A percentile compares a stretch with the other conserved stretches of the same genome.
phyloP scores from a whole-genome alignment of 35 echinoderm and acorn worm genomes.

The Hemicentrotus pulcherrimus region DNA sequence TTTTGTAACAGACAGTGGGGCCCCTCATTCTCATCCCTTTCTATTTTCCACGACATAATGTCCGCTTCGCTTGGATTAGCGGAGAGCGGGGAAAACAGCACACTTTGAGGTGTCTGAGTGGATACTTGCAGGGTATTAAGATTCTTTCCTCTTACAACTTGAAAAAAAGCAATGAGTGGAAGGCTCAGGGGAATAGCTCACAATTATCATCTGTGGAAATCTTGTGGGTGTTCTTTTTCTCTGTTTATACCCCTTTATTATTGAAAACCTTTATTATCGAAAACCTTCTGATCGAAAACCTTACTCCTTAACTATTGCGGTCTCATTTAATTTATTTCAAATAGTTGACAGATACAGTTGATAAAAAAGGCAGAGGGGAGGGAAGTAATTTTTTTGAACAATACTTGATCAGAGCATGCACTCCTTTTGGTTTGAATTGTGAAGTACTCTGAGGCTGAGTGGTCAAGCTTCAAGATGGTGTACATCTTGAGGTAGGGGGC shows the following conservation, averaged over 20 bases:
- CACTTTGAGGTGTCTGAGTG: constrained; percentile 15
- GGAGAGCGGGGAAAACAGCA: neutral
- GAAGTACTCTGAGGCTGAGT: neutral
- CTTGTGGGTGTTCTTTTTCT: neutral
- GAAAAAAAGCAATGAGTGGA: neutral
- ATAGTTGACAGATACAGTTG: neutral
- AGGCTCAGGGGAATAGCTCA: neutral
- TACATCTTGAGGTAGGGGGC: neutral
- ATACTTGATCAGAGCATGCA: neutral
- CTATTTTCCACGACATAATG: neutral
- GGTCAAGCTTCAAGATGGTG: neutral
- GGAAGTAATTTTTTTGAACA: neutral
- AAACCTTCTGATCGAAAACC: too few species aligned
- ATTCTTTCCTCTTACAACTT: neutral
- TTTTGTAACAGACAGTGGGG: neutral
- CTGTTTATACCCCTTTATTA: neutral
- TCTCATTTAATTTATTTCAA: neutral
- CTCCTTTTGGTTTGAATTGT: neutral
- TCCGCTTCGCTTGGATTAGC: neutral
- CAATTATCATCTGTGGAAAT: neutral
- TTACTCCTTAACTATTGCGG: too few species aligned
- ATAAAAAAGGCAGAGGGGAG: neutral
- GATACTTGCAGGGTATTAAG: neutral
- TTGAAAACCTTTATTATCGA: too few species aligned
- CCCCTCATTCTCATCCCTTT: neutral